Evolutionary conservation across 2,888 invertebrate genomes (phyloP), one percentile per base, ranked within the genome.

Genomic region (Diarsia rubi): DNA sequence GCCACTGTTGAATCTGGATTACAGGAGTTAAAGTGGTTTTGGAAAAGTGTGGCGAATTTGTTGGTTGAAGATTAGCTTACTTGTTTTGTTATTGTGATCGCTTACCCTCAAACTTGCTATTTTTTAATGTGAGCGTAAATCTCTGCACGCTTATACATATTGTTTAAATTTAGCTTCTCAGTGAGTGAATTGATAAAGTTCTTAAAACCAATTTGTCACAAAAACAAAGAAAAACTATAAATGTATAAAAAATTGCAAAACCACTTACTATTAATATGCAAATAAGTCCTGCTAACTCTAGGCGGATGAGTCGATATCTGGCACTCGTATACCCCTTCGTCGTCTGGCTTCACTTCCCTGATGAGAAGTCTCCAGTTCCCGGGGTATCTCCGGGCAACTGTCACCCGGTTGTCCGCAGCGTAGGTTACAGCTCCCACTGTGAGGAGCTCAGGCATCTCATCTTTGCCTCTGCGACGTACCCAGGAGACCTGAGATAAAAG

Each of bases 251-350:
- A 21, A 49, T 8, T 19, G 19, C 31, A 76, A 62, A 1, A 31
- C 14, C 49, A 87, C 96, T 95, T 95, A 98, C 98, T 97, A 91
- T 97, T 97, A 82, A 98, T 97, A 91, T 97, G 97, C 79, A 98
- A 95, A 89, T 97, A 97, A 65, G 97, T 97, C 89, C 97, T 96
- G 92, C 98, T 97, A 92, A 97, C 97, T 88, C 97, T 97, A 24
- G 98, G 97, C 3, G 98, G 98, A 91, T 98, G 97, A 2, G 98
- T 98, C 42, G 98, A 98, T 89, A 98, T 97, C 96, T 98, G 98
- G 90, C 98, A 98, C 92, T 98, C 97, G 92, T 98, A 98, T 52
- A 97, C 93, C 14, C 98, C 98, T 67, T 97, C 97, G 89, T 98
- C 98, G 73, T 97, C 97, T 64, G 97, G 97, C 84, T 97, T 97